Evolutionary conservation across 2,888 invertebrate species (phyloP).

Genomic region (Scaeva pyrastri): DNA sequence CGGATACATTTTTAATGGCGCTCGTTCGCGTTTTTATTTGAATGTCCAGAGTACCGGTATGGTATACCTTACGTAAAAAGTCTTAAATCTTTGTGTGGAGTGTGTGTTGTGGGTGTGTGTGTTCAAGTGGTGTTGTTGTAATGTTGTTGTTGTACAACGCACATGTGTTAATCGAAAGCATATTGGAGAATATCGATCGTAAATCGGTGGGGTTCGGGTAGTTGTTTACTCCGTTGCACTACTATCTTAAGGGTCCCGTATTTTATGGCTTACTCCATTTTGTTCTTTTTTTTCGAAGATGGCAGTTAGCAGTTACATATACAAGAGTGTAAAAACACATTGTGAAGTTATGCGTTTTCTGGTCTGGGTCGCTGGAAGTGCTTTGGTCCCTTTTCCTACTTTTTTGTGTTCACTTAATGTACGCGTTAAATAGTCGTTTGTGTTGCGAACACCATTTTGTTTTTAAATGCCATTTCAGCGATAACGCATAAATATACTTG

Average conservation of each 20-base stretch:
- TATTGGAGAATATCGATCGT: slow-evolving; percentile 54
- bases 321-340: slow-evolving; percentile 20
- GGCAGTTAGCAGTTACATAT: neutral
- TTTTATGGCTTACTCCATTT: slow-evolving; percentile 44
- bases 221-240: slow-evolving; percentile 12
- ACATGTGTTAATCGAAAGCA: slow-evolving; percentile 34
- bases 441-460: slow-evolving; percentile 58
- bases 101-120: slow-evolving; percentile 1
- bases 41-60: slow-evolving; percentile 45
- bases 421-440: slow-evolving; percentile 36
- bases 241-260: slow-evolving; percentile 5
- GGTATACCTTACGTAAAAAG: neutral
- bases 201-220: slow-evolving; percentile 12
- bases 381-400: neutral
- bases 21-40: slow-evolving; percentile 50
- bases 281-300: slow-evolving; percentile 18
- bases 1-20: slow-evolving; percentile 67
- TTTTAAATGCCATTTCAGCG: slow-evolving; percentile 44
- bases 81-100: slow-evolving; percentile 24
- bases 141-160: neutral
- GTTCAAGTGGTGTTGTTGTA: slow-evolving; percentile 19
- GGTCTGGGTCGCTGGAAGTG: slow-evolving; percentile 22
- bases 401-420: slow-evolving; percentile 4
- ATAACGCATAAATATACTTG: neutral
- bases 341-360: slow-evolving; percentile 18